Conservation (phyloP, 2,888 invertebrate genomes). For the Priocnemis perturbator region DNA sequence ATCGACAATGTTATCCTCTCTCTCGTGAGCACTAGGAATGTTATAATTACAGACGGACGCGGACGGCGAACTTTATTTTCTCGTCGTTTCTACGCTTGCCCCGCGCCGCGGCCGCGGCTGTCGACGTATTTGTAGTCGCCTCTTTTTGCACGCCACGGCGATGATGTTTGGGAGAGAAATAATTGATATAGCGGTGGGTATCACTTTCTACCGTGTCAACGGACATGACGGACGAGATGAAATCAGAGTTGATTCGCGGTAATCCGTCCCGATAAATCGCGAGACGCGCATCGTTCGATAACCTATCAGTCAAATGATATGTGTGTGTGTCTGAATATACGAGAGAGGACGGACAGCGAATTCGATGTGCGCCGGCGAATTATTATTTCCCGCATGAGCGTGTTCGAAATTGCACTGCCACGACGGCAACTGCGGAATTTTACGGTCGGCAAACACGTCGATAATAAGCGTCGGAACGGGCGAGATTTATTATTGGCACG, state of each 20-base stretch:
- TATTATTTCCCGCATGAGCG: not conserved
- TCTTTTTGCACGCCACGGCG: slow-evolving; percentile 1
- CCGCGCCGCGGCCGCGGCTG: too few species aligned
- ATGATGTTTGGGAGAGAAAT: slow-evolving; percentile 20
- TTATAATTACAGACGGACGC: too few species aligned
- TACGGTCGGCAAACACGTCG: too few species aligned
- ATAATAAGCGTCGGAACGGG: too few species aligned
- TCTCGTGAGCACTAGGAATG: too few species aligned
- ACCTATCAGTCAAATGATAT: slow-evolving; percentile 18
- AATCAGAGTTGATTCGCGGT: slow-evolving; percentile 45
- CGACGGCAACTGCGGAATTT: too few species aligned
- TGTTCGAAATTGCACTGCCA: too few species aligned
- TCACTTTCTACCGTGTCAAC: slow-evolving; percentile 45
- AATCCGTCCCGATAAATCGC: slow-evolving; percentile 44
- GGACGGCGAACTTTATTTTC: too few species aligned
- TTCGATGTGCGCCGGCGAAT: not conserved
- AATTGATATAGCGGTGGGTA: slow-evolving; percentile 30
- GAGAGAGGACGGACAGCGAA: not conserved
- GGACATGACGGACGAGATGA: slow-evolving; percentile 36
- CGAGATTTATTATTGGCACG: too few species aligned
- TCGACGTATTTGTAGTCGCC: too few species aligned
- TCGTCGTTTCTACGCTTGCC: too few species aligned
- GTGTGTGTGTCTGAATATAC: not conserved
- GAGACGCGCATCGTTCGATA: slow-evolving; percentile 28
- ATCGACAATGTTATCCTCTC: slow-evolving; percentile 11